A percentile compares a stretch with the other conserved stretches of the same genome.
Conservation (phyloP, 1,140 invertebrate genomes). For the Nymphalis io region DNA sequence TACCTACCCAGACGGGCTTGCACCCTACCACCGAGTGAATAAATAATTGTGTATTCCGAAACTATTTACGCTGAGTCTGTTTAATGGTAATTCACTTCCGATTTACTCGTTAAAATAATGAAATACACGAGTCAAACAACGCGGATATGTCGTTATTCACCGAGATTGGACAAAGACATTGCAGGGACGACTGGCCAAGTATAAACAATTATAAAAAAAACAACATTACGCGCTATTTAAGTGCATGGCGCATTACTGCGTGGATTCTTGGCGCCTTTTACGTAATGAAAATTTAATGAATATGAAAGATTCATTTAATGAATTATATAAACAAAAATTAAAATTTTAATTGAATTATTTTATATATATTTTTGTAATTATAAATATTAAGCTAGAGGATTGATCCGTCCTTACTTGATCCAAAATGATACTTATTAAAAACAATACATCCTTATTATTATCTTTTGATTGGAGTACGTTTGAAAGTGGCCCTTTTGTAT, state of each 20-base stretch:
- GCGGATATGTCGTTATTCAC: conserved; percentile 10
- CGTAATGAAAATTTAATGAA: neutral
- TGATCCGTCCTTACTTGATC: no score
- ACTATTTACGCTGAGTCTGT: neutral
- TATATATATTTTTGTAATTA: no score
- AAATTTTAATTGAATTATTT: no score
- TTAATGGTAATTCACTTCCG: conserved; percentile 9
- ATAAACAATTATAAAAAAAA: conserved; percentile 12
- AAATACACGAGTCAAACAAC: conserved; percentile 9
- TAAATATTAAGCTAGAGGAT: no score
- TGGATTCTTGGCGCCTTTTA: conserved; percentile 5
- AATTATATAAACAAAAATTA: no score
- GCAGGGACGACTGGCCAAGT: neutral
- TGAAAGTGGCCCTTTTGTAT: no score
- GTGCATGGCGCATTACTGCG: neutral
- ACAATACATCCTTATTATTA: no score
- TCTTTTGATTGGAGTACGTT: no score
- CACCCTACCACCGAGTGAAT: no score
- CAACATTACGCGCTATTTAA: conserved; percentile 5
- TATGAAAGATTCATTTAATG: neutral
- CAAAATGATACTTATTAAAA: no score
- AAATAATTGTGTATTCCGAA: neutral
- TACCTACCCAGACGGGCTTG: no score
- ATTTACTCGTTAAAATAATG: conserved; percentile 4
- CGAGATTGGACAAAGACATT: conserved; percentile 13